These are phyloP conservation scores for Platygyra sinensis DNA, from an alignment of 64 coral and sea anemone genomes.

Conservation along the genomic window DNA sequence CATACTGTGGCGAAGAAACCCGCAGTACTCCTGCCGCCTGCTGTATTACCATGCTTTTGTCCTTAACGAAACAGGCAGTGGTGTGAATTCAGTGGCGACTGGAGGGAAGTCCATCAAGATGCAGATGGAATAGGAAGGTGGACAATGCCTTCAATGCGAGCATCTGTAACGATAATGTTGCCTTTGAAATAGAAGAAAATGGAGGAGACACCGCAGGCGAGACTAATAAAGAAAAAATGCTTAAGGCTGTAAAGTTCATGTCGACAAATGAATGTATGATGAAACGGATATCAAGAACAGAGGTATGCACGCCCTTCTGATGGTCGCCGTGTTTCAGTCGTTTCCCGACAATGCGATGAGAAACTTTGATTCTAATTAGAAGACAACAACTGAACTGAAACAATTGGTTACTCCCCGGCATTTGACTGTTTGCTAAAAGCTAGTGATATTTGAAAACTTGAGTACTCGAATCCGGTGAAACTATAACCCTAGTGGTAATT, in stretches of 20 bases:
- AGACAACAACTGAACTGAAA: too few relatives aligned
- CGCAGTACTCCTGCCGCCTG: slow-evolving; percentile 18
- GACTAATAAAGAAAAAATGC: too few relatives aligned
- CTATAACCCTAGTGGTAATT: too few relatives aligned
- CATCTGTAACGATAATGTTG: slow-evolving; percentile 27
- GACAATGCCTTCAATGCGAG: background rate
- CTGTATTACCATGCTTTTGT: slow-evolving; percentile 29
- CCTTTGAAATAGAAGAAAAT: slow-evolving; percentile 26
- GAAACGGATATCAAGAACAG: background rate
- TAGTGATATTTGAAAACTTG: too few relatives aligned
- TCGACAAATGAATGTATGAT: background rate
- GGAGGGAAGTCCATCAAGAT: background rate
- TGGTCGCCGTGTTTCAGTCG: background rate
- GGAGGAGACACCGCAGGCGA: background rate
- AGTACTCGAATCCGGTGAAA: too few relatives aligned
- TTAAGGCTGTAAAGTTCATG: background rate
- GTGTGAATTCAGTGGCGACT: slow-evolving; percentile 6
- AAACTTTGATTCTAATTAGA: background rate
- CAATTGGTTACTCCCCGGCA: too few relatives aligned
- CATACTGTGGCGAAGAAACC: slow-evolving; percentile 1
- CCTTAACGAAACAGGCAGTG: slow-evolving; percentile 8
- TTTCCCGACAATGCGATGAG: background rate
- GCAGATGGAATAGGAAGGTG: background rate
- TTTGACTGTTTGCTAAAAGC: too few relatives aligned
- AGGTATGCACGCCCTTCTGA: background rate